Conservation (phyloP, 2,888 invertebrate genomes). For the Philopedon plagiatum region DNA sequence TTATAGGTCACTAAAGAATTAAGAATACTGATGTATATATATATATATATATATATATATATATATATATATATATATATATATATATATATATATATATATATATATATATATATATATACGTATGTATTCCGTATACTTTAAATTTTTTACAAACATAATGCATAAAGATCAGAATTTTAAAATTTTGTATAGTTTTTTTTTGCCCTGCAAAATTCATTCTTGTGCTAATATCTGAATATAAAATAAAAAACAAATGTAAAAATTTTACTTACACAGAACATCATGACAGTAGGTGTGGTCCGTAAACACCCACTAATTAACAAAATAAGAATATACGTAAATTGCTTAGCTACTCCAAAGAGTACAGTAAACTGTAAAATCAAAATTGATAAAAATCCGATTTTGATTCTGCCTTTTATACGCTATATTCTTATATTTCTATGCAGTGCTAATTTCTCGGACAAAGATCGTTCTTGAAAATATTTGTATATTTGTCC, state of each 20-base stretch:
- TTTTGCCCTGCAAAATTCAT: too few relatives aligned
- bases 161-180: too few relatives aligned
- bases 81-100: not conserved
- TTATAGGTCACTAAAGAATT: too few relatives aligned
- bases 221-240: too few relatives aligned
- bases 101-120: not conserved
- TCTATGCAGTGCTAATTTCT: constrained; percentile 10
- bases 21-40: too few relatives aligned
- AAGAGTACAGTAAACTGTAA: not conserved
- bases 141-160: too few relatives aligned
- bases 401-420: not conserved
- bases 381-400: not conserved
- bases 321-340: not conserved
- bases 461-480: not conserved
- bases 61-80: too few relatives aligned
- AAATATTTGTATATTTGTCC: constrained; percentile 1
- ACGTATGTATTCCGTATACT: too few relatives aligned
- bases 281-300: not conserved
- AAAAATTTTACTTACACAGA: constrained; percentile 2
- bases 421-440: not conserved
- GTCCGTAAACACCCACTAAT: not conserved
- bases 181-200: too few relatives aligned
- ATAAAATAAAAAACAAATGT: not conserved
- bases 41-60: too few relatives aligned
- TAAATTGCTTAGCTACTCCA: too few relatives aligned